These are phyloP conservation scores for Trachymyrmex septentrionalis DNA, from an alignment of 1,140 invertebrate genomes.

Conservation along the genomic window DNA sequence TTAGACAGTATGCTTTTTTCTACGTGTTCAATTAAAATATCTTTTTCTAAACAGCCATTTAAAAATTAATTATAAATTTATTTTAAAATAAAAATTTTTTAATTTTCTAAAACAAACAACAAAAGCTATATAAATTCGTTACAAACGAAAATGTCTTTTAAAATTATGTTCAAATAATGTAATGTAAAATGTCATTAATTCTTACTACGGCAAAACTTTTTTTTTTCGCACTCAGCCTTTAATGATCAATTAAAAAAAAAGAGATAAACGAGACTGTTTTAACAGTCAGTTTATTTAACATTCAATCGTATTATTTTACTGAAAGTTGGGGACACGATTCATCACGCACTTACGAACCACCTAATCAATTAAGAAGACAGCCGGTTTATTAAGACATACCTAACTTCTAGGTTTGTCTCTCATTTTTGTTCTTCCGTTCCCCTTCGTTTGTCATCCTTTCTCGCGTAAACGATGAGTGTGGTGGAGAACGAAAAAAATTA, in stretches of 20 bases:
- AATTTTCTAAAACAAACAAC: background rate
- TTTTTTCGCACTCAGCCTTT: conserved; percentile 40
- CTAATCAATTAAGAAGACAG: conserved; percentile 81
- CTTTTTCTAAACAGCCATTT: background rate
- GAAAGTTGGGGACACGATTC: conserved; percentile 63
- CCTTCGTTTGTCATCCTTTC: conserved; percentile 5
- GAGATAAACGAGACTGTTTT: conserved; percentile 35
- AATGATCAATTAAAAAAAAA: background rate
- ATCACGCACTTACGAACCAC: conserved; percentile 72
- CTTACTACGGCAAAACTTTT: background rate
- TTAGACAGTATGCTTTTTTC: background rate
- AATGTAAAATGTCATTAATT: background rate
- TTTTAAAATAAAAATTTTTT: background rate
- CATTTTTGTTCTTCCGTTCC: background rate
- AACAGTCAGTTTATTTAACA: conserved; percentile 55
- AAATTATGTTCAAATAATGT: background rate
- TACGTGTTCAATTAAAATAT: background rate
- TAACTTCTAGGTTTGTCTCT: conserved; percentile 27
- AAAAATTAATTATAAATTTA: conserved; percentile 20
- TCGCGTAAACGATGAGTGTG: conserved; percentile 21
- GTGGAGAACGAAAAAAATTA: background rate
- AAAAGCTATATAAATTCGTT: background rate
- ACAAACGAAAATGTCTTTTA: background rate
- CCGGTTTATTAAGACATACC: conserved; percentile 78
- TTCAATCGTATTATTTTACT: conserved; percentile 63